Evolutionary conservation across 2,888 invertebrate genomes (phyloP).

Genomic region (Pseudeuparius sepicola): DNA sequence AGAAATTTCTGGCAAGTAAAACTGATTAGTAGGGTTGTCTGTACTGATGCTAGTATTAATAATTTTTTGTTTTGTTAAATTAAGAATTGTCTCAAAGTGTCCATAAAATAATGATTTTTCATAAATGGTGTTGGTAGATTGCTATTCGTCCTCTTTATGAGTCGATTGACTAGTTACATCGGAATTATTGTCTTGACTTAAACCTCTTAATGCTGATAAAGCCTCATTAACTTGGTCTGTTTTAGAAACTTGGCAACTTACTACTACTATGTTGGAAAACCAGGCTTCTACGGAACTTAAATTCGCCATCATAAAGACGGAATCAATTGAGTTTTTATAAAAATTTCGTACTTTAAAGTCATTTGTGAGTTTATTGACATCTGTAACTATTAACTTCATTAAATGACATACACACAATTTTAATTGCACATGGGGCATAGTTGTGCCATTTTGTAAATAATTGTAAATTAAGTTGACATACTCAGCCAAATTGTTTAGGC

Average conservation of each 20-base stretch:
- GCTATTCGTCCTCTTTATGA: too few relatives aligned
- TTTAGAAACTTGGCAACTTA: too few relatives aligned
- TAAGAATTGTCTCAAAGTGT: too few relatives aligned
- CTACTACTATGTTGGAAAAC: conserved; percentile 7
- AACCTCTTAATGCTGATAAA: too few relatives aligned
- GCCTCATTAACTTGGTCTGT: too few relatives aligned
- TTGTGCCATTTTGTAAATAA: not conserved
- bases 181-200: too few relatives aligned
- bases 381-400: conserved; percentile 4
- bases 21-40: too few relatives aligned
- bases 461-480: conserved; percentile 5
- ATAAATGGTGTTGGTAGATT: too few relatives aligned
- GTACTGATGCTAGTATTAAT: too few relatives aligned
- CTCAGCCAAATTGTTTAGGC: conserved; percentile 1
- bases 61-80: too few relatives aligned
- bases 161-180: too few relatives aligned
- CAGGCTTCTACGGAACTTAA: conserved; percentile 3
- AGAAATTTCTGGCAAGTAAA: not conserved
- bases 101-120: too few relatives aligned
- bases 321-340: conserved; percentile 6
- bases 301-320: conserved; percentile 5
- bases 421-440: not conserved
- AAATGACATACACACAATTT: conserved; percentile 8
- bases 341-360: not conserved
- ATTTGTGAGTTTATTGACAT: not conserved